Base-by-base conservation (phyloP, 2,888 invertebrate species). In the Augochlorella aurata region DNA sequence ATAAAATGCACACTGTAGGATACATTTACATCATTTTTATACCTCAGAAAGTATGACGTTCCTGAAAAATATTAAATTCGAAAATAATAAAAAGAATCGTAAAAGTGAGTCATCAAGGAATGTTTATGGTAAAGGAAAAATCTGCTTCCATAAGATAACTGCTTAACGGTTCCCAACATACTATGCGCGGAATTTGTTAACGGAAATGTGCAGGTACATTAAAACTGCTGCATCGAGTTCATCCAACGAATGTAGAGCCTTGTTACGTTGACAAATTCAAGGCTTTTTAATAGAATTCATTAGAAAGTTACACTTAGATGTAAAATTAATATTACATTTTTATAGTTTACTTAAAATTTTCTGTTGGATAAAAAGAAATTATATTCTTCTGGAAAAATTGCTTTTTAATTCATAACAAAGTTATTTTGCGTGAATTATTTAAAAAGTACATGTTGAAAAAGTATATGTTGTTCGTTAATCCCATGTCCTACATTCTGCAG, bases 211-310 rank as follows among this genome's bases (percentile, higher is more conserved):
- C 5, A 12, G 49, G 49, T 77, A 70, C 18, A 29, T n/a, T 16
- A 29, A 16, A 45, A 45, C 8, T 10, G 21, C n/a, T 10, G 1
- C 24, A 18, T 0, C 9, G 21, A 1, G 24, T 14, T 18, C 29
- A 38, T 18, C 14, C 58, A 49, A 65, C 44, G 63, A 78, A 78
- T 29, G 65, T 49, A 24, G 18, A 49, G 2, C 18, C 10, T 69
- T 24, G 24, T 24, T 38, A 18, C n/a, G 2, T 24, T 1, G 10
- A 18, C n/a, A 16, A 2, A 65, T 65, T 10, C 1, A 16, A 18
- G 16, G 29, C 8, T 16, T 8, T 8, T 44, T 18, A 18, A n/a
- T 18, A 4, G 0, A 5, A 5, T 1, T 18, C 12, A 44, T 12
- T 10, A n/a, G 3, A 44, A 44, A 18, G 0, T 63, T 38, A 10